Conservation (phyloP, 1,140 invertebrate species). For the Berghia stephanieae region DNA sequence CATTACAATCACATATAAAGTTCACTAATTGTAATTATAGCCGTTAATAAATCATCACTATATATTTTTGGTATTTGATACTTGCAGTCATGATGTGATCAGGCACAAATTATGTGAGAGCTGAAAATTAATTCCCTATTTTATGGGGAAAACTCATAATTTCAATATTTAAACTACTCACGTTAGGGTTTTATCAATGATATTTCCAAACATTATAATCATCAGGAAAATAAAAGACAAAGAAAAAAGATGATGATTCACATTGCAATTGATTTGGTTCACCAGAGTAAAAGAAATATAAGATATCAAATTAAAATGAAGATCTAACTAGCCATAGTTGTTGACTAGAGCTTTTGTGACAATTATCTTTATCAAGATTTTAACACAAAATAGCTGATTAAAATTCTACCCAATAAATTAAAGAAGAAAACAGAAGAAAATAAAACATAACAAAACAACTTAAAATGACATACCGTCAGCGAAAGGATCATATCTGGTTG, state of each 20-base stretch:
- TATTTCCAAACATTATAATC: too few species aligned
- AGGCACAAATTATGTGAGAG: too few species aligned
- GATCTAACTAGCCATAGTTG: background rate
- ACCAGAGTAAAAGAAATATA: background rate
- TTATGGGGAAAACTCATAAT: background rate
- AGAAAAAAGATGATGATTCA: too few species aligned
- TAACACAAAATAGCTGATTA: background rate
- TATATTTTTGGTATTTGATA: too few species aligned
- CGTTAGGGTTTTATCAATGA: background rate
- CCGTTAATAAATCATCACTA: too few species aligned
- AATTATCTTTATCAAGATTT: too few species aligned
- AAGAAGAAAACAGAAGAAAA: background rate
- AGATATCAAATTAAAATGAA: background rate
- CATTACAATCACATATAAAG: too few species aligned
- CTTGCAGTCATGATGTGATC: too few species aligned
- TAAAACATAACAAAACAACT: background rate
- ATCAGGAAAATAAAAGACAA: too few species aligned
- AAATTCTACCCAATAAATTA: background rate
- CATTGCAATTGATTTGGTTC: background rate
- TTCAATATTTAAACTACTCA: background rate
- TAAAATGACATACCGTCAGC: constrained; percentile 84
- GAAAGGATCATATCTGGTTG: constrained; percentile 93
- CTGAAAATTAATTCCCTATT: too few species aligned
- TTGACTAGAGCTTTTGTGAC: too few species aligned
- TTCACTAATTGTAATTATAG: too few species aligned